Percentiles rank a stretch among this genome's conserved stretches.
Evolutionary conservation across 2,113 vertebrate genomes (phyloP).

Genomic region (Seriola aureovittata): DNA sequence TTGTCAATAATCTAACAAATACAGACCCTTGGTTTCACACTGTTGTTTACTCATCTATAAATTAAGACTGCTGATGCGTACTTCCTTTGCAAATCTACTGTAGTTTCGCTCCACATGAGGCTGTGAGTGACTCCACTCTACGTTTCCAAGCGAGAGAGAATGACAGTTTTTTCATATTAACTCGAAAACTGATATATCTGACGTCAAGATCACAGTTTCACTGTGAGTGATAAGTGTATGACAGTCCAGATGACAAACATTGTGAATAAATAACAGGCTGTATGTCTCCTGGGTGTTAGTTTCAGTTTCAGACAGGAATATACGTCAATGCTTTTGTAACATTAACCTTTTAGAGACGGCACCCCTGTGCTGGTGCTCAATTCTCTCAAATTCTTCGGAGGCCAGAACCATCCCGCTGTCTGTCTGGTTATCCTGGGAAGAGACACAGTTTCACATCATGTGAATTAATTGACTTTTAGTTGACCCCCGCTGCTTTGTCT

Average conservation of each 20-base stretch:
- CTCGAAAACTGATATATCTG: neutral
- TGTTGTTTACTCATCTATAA: neutral
- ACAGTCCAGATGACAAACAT: conserved; percentile 3
- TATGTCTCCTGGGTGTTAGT: neutral
- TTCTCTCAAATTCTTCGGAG: conserved; percentile 95
- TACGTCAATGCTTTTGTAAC: neutral
- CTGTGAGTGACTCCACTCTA: neutral
- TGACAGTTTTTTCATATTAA: conserved; percentile 20
- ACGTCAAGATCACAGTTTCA: neutral
- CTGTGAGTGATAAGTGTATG: neutral
- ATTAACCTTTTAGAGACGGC: conserved; percentile 79
- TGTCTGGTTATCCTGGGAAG: conserved; percentile 93
- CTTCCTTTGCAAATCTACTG: conserved; percentile 14
- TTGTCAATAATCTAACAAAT: neutral
- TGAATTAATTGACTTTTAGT: neutral
- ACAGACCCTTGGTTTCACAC: neutral
- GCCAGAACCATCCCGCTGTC: conserved; percentile 99
- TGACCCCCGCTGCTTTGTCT: neutral
- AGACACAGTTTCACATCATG: conserved; percentile 34
- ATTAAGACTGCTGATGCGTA: neutral
- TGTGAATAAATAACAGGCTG: conserved; percentile 4
- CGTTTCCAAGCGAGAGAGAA: conserved; percentile 4
- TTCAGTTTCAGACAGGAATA: neutral
- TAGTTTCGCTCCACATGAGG: conserved; percentile 20
- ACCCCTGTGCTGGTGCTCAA: conserved; percentile 91